A percentile compares a stretch with the other conserved stretches of the same genome.
These are phyloP conservation scores for Oophaga pumilio DNA, from an alignment of 2,113 vertebrate genomes.

Conservation along the genomic window DNA sequence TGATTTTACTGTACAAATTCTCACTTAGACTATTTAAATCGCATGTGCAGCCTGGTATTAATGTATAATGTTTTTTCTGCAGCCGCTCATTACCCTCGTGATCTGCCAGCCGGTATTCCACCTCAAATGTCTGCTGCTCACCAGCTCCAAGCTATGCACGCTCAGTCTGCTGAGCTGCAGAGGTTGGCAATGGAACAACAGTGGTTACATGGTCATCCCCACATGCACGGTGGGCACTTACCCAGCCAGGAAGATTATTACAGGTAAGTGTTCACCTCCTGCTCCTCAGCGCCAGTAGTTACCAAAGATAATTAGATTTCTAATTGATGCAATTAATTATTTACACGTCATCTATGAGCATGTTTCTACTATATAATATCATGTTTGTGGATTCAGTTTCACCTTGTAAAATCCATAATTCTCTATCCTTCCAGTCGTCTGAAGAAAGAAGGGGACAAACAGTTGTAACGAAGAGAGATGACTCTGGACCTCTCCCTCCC, in stretches of 20 bases:
- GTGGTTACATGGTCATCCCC: conserved; percentile 95
- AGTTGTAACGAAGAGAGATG: conserved; percentile 81
- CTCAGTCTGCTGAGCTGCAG: conserved; percentile 95
- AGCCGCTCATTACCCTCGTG: conserved; percentile 92
- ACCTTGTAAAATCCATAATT: neutral
- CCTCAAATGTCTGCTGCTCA: conserved; percentile 96
- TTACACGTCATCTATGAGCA: neutral
- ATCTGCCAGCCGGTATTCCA: conserved; percentile 86
- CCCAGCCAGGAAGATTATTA: conserved; percentile 98
- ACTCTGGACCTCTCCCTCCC: conserved; percentile 43
- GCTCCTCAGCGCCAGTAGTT: neutral
- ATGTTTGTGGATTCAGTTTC: neutral
- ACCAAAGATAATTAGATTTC: too few relatives aligned
- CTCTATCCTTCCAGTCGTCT: conserved; percentile 82
- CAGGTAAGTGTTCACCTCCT: conserved; percentile 75
- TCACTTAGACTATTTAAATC: neutral
- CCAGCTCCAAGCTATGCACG: conserved; percentile 98
- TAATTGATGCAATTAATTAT: too few relatives aligned
- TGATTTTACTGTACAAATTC: neutral
- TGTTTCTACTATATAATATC: neutral
- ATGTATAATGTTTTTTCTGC: conserved; percentile 58
- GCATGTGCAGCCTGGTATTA: neutral
- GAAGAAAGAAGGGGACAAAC: conserved; percentile 99
- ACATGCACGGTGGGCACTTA: conserved; percentile 94
- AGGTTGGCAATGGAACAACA: conserved; percentile 98